Percentiles rank a stretch among this genome's conserved stretches.
phyloP scores from a whole-genome alignment of 2,888 invertebrate genomes.

The Merodon equestris region DNA sequence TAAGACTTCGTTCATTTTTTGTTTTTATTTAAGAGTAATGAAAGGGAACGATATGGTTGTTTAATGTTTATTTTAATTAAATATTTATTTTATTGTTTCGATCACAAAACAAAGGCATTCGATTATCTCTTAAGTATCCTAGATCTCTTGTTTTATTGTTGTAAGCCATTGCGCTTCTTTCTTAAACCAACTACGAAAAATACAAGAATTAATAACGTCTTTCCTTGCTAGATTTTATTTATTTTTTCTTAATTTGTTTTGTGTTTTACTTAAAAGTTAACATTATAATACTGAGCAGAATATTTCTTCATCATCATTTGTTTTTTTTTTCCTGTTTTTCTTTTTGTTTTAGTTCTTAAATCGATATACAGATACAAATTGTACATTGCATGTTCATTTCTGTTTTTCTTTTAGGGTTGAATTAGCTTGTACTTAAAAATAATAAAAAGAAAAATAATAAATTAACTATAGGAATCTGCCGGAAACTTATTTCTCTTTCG shows the following conservation, averaged over 20 bases:
- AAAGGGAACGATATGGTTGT: not conserved
- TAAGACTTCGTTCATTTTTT: conserved; percentile 6
- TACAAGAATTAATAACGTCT: too few relatives aligned
- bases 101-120: conserved; percentile 64
- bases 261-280: conserved; percentile 75
- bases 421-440: conserved; percentile 40
- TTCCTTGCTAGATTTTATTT: too few relatives aligned
- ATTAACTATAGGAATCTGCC: conserved; percentile 68
- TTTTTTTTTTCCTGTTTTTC: too few relatives aligned
- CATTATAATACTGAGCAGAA: conserved; percentile 79
- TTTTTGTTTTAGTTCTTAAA: conserved; percentile 46
- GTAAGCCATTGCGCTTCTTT: conserved; percentile 15
- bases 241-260: conserved; percentile 34
- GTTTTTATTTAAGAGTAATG: too few relatives aligned
- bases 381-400: conserved; percentile 45
- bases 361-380: conserved; percentile 42
- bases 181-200: conserved; percentile 42
- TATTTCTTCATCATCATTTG: conserved; percentile 69
- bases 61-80: conserved; percentile 4
- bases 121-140: conserved; percentile 32
- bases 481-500: conserved; percentile 39
- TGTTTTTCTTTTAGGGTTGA: not conserved
- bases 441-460: conserved; percentile 61
- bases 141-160: conserved; percentile 24
- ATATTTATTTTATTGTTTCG: conserved; percentile 37